phyloP scores from a whole-genome alignment of 2,797 vertebrate genomes.

The Lagodon rhomboides region DNA sequence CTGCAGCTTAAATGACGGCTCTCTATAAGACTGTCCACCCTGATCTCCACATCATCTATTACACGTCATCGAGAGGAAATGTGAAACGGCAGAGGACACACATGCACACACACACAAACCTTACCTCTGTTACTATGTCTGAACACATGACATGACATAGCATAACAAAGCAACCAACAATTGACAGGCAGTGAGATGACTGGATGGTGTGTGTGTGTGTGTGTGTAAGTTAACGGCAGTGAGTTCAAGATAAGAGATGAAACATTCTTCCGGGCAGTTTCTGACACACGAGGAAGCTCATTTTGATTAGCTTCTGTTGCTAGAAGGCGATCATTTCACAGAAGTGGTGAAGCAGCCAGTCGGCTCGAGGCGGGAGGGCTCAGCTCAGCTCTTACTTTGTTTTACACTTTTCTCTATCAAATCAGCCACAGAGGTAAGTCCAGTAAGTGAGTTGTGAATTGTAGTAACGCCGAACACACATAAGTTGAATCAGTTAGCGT shows the following conservation, averaged over 20 bases:
- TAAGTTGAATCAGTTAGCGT: too few species aligned
- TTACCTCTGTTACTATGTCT: slow-evolving; percentile 13
- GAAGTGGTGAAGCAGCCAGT: slow-evolving; percentile 12
- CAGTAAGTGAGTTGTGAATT: background rate
- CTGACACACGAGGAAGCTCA: background rate
- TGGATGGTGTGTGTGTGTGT: slow-evolving; percentile 2
- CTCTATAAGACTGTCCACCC: slow-evolving; percentile 6
- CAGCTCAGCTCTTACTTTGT: background rate
- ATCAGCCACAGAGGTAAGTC: background rate
- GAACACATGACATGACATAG: slow-evolving; percentile 1
- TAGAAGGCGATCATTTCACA: slow-evolving; percentile 45
- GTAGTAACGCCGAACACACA: too few species aligned
- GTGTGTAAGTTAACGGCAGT: background rate
- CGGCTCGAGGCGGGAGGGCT: slow-evolving; percentile 6
- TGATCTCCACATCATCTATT: slow-evolving; percentile 12
- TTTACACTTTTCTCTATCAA: slow-evolving; percentile 9
- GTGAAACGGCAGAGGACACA: background rate
- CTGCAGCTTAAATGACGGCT: slow-evolving; percentile 12
- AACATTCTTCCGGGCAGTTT: slow-evolving; percentile 18
- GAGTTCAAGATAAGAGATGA: slow-evolving; percentile 15
- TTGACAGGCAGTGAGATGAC: slow-evolving; percentile 5
- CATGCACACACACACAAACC: background rate
- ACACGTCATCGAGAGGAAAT: slow-evolving; percentile 7
- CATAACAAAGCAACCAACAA: slow-evolving; percentile 5
- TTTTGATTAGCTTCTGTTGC: slow-evolving; percentile 83